These are phyloP conservation scores for Lanistes nyassanus DNA, from an alignment of 1,140 invertebrate genomes.

Conservation along the genomic window DNA sequence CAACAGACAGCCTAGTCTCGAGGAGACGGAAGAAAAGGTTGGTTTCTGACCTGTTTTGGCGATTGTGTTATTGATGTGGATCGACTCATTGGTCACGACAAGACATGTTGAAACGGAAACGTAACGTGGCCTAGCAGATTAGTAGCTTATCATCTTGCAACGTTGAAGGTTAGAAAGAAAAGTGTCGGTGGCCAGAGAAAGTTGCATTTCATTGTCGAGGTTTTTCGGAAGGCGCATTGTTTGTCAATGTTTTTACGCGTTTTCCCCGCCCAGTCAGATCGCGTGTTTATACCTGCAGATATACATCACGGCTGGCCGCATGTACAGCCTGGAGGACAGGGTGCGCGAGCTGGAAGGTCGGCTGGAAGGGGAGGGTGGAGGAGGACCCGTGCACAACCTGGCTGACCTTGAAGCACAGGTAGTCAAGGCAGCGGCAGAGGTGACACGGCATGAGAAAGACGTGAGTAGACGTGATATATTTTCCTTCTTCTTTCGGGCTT, in stretches of 20 bases:
- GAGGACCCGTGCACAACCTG: conserved; percentile 31
- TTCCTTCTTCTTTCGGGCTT: too few relatives aligned
- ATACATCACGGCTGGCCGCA: conserved; percentile 50
- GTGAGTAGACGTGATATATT: too few relatives aligned
- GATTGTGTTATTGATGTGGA: too few relatives aligned
- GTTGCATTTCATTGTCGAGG: neutral
- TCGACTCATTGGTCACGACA: too few relatives aligned
- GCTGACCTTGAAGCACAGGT: conserved; percentile 50
- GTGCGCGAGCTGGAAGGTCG: conserved; percentile 47
- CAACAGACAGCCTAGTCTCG: conserved; percentile 25
- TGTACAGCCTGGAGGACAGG: conserved; percentile 48
- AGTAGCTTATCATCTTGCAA: too few relatives aligned
- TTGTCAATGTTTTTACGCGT: conserved; percentile 20
- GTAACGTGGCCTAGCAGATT: too few relatives aligned
- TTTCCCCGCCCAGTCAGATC: conserved; percentile 18
- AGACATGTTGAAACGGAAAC: too few relatives aligned
- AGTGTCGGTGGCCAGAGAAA: too few relatives aligned
- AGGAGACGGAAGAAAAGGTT: conserved; percentile 37
- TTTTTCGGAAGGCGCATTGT: too few relatives aligned
- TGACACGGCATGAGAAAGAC: conserved; percentile 42
- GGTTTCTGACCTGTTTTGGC: neutral
- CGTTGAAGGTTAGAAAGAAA: too few relatives aligned
- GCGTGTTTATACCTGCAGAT: conserved; percentile 44
- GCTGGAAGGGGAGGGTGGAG: conserved; percentile 29
- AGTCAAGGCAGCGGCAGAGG: conserved; percentile 47